Conservation (phyloP, 2,797 vertebrate genomes). For the Dipus sagitta region DNA sequence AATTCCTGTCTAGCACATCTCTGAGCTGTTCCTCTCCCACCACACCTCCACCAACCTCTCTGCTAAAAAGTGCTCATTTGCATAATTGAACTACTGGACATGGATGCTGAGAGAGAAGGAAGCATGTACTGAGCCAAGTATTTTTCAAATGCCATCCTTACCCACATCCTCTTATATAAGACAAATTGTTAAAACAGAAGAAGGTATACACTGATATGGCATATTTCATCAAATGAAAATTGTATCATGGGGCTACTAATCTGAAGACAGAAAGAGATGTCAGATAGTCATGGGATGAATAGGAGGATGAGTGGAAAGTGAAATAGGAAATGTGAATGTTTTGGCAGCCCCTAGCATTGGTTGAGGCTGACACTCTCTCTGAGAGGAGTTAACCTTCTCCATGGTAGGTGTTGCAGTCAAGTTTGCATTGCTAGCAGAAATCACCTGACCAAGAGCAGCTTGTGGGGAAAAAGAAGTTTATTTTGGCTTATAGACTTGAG, state of each 20-base stretch:
- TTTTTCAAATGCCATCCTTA: constrained; percentile 64
- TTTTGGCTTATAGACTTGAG: no score
- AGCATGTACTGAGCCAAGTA: constrained; percentile 46
- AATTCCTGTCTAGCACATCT: constrained; percentile 79
- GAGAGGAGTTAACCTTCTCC: not conserved
- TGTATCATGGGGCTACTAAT: not conserved
- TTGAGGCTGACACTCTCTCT: not conserved
- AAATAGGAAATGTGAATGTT: not conserved
- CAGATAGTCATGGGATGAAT: not conserved
- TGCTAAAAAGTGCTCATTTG: constrained; percentile 66
- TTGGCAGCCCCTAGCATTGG: not conserved
- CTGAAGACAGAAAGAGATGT: not conserved
- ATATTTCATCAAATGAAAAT: constrained; percentile 23
- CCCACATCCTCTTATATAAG: not conserved
- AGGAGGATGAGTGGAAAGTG: not conserved
- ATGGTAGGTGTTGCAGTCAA: no score
- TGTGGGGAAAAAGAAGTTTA: no score
- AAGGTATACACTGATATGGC: not conserved
- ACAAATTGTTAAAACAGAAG: not conserved
- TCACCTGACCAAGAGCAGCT: no score
- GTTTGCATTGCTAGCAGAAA: no score
- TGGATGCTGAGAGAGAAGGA: constrained; percentile 42
- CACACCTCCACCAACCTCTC: constrained; percentile 65
- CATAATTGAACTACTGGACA: constrained; percentile 72
- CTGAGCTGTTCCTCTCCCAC: constrained; percentile 46